Conservation (phyloP, 2,888 invertebrate genomes). For the Entomobrya multifasciata region DNA sequence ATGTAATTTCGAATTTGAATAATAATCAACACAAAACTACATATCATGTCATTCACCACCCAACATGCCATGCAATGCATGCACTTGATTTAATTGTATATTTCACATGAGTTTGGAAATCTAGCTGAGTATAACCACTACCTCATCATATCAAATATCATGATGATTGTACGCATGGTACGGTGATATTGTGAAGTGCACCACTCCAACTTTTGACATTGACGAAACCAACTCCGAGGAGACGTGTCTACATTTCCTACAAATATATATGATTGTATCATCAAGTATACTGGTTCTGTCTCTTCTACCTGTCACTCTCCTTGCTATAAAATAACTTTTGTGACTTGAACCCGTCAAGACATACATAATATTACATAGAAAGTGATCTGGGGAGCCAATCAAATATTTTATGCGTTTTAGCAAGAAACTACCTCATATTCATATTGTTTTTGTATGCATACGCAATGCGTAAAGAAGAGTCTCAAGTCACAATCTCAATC, state of each 20-base stretch:
- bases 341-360: background rate
- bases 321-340: constrained; percentile 9
- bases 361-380: background rate
- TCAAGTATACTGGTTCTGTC: background rate
- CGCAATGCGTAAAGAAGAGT: background rate
- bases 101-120: too few species aligned
- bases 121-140: too few species aligned
- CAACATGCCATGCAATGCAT: too few species aligned
- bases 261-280: background rate
- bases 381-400: too few species aligned
- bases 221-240: constrained; percentile 21
- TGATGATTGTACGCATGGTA: too few species aligned
- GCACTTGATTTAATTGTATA: too few species aligned
- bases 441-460: too few species aligned
- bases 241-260: background rate
- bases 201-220: constrained; percentile 44
- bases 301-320: background rate
- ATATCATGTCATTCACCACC: background rate
- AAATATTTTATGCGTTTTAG: too few species aligned
- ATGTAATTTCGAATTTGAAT: constrained; percentile 23
- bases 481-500: too few species aligned
- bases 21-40: background rate
- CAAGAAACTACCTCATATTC: background rate
- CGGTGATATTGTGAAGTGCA: constrained; percentile 30
- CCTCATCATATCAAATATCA: constrained; percentile 11